phyloP scores from a whole-genome alignment of 2,888 invertebrate genomes.

The Smittia sp. region DNA sequence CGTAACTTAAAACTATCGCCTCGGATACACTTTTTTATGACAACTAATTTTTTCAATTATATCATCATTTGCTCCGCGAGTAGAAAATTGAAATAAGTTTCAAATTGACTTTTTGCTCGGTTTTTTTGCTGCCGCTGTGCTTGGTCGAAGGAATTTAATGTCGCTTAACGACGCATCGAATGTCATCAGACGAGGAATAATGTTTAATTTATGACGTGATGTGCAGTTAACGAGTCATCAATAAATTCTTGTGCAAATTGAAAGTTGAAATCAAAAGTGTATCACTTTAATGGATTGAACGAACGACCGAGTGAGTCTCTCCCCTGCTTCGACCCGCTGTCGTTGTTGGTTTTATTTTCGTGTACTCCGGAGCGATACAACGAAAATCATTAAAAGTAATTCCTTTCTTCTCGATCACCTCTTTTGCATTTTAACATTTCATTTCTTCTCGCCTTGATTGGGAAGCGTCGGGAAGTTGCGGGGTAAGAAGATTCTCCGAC shows the following conservation, averaged over 20 bases:
- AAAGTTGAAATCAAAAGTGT: slow-evolving; percentile 7
- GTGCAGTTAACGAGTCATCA: neutral
- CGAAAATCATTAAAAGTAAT: slow-evolving; percentile 1
- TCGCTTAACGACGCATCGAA: slow-evolving; percentile 15
- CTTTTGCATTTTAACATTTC: slow-evolving; percentile 1
- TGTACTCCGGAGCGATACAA: neutral
- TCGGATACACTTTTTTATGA: slow-evolving; percentile 18
- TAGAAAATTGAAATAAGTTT: slow-evolving; percentile 2
- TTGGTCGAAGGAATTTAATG: neutral
- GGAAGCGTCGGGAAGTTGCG: neutral
- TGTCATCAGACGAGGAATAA: neutral
- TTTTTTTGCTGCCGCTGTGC: neutral
- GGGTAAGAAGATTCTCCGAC: too few relatives aligned
- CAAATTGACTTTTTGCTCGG: neutral
- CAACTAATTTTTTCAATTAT: slow-evolving; percentile 40
- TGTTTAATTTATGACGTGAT: slow-evolving; percentile 4
- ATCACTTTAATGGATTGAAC: slow-evolving; percentile 10
- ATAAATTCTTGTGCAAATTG: neutral
- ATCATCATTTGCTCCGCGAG: slow-evolving; percentile 19
- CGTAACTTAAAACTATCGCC: slow-evolving; percentile 19
- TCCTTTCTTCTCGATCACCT: neutral
- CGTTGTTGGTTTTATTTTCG: too few relatives aligned
- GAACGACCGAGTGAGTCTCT: neutral
- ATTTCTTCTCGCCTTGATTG: slow-evolving; percentile 20
- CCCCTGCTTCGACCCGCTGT: neutral